Evolutionary conservation across 1,140 invertebrate species (phyloP), one percentile per base, ranked within the genome.

Genomic region (Drosophila lacteicornis): DNA sequence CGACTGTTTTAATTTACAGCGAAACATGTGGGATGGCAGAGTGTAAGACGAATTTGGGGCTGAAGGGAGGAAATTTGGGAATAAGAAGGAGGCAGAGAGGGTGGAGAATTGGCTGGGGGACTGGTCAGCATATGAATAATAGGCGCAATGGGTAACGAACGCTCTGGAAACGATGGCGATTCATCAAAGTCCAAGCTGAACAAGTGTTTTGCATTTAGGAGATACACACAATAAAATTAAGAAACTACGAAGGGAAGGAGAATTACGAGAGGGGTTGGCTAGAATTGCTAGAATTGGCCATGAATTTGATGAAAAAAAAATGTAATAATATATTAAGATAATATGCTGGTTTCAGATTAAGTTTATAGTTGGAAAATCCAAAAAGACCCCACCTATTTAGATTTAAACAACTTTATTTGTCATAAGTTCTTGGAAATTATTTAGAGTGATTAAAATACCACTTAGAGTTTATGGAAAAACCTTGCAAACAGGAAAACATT

Each of bases 191-290:
- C 85, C 85, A 71, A 68, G 57, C 65, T 62, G 82, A 88, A 90
- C 85, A 90, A 90, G 81, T 90, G 90, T 88, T 90, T 90, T 85
- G 85, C 85, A 90, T 88, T 90, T 90, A 27, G 79, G 75, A 80
- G 68, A 79, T 45, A 58, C 45, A 59, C 25, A 84, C 53, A 79
- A 75, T 46, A 65, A 61, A 77, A 67, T 66, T 40, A 56, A 58
- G 59, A 50, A 51, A 59, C 38, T 57, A 49, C 19, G 9, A 25
- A 50, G 45, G 13, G 13, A 22, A 49, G 55, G 50, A 51, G 45
- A 61, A 69, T 22, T 22, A 5, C 19, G 6, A 8, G 12, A 56
- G 65, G 25, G 9, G 11, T 40, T 9, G 59, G 27, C 11, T 40
- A 30, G 9, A 12, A 63, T n/a, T n/a, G 57, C 12, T n/a, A 6